Conservation (phyloP, 2,113 vertebrate species). For the Pan troglodytes region DNA sequence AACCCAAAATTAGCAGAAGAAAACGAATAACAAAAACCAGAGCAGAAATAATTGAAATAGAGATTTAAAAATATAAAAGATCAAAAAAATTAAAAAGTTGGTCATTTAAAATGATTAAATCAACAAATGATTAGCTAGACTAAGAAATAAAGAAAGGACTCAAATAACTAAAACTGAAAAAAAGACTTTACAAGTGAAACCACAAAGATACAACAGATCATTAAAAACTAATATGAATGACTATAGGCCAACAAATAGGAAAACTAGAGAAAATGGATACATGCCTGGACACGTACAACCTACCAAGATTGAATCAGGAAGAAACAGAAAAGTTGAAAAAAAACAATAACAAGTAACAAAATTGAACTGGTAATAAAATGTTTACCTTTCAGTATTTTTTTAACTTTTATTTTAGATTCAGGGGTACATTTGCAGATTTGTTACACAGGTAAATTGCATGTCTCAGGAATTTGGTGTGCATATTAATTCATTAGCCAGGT, state of each 20-base stretch:
- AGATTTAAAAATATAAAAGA: not conserved
- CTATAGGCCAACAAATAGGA: not conserved
- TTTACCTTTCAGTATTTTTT: not conserved
- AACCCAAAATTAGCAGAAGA: not conserved
- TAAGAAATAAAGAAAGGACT: not conserved
- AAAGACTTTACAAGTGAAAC: not conserved
- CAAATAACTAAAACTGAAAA: not conserved
- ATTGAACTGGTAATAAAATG: too few relatives aligned
- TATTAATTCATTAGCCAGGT: not conserved
- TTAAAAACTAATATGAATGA: not conserved
- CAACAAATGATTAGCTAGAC: not conserved
- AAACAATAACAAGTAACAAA: not conserved
- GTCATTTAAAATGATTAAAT: not conserved
- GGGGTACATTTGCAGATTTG: not conserved
- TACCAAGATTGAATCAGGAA: not conserved
- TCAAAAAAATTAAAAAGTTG: not conserved
- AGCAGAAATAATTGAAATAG: not conserved
- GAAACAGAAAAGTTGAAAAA: not conserved
- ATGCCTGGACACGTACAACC: not conserved
- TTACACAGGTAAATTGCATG: too few relatives aligned
- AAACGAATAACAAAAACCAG: not conserved
- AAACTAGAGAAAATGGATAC: not conserved
- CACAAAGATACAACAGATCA: not conserved
- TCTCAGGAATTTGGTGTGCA: too few relatives aligned
- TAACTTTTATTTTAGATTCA: not conserved